Percentiles rank a stretch among this genome's conserved stretches.
phyloP scores from a whole-genome alignment of 2,888 invertebrate species.

The Standfussiana lucernea region DNA sequence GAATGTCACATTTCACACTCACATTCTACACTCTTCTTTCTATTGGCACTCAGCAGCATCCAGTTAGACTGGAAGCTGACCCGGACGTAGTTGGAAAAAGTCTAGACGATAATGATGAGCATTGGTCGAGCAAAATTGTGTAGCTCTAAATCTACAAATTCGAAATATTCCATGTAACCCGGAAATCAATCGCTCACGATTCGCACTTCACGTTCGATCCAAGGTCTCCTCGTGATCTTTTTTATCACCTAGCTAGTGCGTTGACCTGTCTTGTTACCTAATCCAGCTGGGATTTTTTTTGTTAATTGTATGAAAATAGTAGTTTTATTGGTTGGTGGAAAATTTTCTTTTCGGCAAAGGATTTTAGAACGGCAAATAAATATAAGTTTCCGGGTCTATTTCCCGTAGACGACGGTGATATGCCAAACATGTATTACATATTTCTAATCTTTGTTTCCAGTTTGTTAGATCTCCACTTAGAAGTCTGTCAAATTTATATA shows the following conservation, averaged over 20 bases:
- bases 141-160: too few species aligned
- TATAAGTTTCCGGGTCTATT: background rate
- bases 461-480: too few species aligned
- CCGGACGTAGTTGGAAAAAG: background rate
- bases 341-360: background rate
- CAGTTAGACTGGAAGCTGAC: background rate
- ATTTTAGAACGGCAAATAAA: background rate
- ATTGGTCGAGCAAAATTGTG: too few species aligned
- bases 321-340: background rate
- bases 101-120: background rate
- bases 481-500: too few species aligned
- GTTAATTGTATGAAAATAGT: background rate
- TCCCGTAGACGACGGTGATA: background rate
- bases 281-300: background rate
- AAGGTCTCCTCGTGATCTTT: constrained; percentile 28
- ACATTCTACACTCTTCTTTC: background rate
- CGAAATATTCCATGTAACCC: background rate
- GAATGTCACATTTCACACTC: too few species aligned
- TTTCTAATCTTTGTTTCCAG: too few species aligned
- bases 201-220: background rate
- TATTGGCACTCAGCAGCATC: background rate
- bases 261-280: constrained; percentile 36
- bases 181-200: constrained; percentile 34
- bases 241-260: constrained; percentile 23
- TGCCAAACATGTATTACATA: background rate